Evolutionary conservation across 2,888 invertebrate species (phyloP), one percentile per base, ranked within the genome.

Genomic region (Chloroclysta siterata): DNA sequence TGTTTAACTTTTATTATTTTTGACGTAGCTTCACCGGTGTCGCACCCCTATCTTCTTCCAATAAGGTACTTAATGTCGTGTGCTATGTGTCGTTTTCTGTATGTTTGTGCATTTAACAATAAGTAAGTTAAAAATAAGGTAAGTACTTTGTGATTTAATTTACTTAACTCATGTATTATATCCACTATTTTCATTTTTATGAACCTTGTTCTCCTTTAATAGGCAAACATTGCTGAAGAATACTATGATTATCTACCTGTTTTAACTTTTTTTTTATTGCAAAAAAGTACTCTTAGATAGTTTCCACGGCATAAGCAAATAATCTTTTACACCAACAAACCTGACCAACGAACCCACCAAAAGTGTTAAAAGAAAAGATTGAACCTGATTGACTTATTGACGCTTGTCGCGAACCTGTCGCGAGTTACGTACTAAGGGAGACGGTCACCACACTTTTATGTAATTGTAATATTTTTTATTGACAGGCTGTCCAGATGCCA

Each of bases 11-110:
- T 53, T 67, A 54, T 67, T 60, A 68, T 77, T 80, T 78, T 73
- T 81, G 71, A 73, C 66, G 70, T 84, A 89, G 89, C 77, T 89
- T 79, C 75, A 84, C 71, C 83, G 78, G 77, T 83, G 83, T 84
- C 82, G 72, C 70, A 77, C 88, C 68, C 81, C 88, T 55, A 61
- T 79, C 79, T 77, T 76, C 75, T 74, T 70, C 60, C 50, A 58
- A 33, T 85, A 81, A 87, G 87, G 85, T 87, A 84, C 60, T 69
- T 59, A 57, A 62, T 72, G 72, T 69, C 65, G 60, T 69, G 72
- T 73, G 36, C 64, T 55, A 68, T 52, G 62, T 50, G 53, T 53
- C 41, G 55, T 56, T 17, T 44, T 36, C 22, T 53, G 47, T 48
- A 2, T 60, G 14, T 46, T 39, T 33, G 50, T 36, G 17, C 4